Base-by-base conservation (phyloP, 1,140 invertebrate genomes). In the Wiebesia pumilae region DNA sequence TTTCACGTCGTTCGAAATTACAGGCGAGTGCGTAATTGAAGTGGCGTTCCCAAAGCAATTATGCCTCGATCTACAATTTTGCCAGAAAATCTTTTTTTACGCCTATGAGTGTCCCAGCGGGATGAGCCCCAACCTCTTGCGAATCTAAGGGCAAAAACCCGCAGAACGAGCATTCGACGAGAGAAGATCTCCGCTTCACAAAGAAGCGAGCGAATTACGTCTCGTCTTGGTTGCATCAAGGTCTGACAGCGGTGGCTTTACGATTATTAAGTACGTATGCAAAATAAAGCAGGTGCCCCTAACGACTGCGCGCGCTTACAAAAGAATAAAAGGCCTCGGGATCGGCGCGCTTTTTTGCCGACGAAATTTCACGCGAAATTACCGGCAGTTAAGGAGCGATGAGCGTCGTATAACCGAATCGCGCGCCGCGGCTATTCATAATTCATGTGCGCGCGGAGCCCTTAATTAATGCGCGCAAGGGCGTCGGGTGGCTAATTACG, bases 381-480 rank as follows among this genome's bases (percentile, higher is more conserved):
- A 77, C 71, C 33, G 51, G 54, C 2, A 62, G 33, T 21, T n/a
- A 65, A 77, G 54, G 33, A 69, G 40, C 62, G 79, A 35, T 38
- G 54, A 58, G 30, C n/a, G 43, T 10, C 75, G 33, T 12, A 79
- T 33, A 62, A 43, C 21, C 62, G 62, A 81, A 43, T 81, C 79
- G n/a, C n/a, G 78, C 43, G 30, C 51, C 78, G 78, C 43, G 35
- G 27, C 19, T 33, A 65, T 80, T 80, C 30, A 38, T 80, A 80
- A 79, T 79, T 51, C 77, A 79, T 33, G 16, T 30, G 30, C 78
- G 51, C 54, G 54, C 19, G n/a, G 21, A 19, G 27, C 69, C 51
- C n/a, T 67, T 84, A 84, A 84, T 84, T 84, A 67, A 84, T 77
- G 82, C 82, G 21, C 69, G 24, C n/a, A 4, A 54, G 67, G 67